Base-by-base conservation (phyloP, 2,113 vertebrate species). In the Hepsetus odoe region DNA sequence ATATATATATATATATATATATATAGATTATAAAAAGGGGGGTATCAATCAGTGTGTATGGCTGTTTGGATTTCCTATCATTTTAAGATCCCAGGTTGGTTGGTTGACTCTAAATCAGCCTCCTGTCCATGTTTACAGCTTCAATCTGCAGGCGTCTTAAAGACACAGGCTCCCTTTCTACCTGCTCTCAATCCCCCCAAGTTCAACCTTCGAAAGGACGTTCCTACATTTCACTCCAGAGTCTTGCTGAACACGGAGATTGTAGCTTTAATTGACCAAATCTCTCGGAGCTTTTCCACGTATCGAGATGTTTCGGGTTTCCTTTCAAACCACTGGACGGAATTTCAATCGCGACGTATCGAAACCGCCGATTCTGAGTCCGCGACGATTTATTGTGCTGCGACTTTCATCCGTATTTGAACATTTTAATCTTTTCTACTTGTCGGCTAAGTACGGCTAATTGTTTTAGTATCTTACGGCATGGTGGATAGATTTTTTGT, bases 401-500 rank as follows among this genome's bases (percentile, higher is more conserved):
- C 96, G 92, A 96, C 97, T 95, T 97, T 98, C 95, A 97, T 96
- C n/a, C 93, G 96, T 98, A 96, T 99, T 98, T 99, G 95, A 96
- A 95, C 98, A 98, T 98, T 97, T 55, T 99, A 97, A 98, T 96
- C 96, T 95, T 98, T 99, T 98, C 94, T 98, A 97, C 96, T 98
- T 95, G 96, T 98, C 94, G 91, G 91, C 97, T 98, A 95, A 97
- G 94, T 98, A 96, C 97, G 92, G 90, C 88, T 91, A 95, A 95
- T 98, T 97, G 97, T 98, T 99, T 99, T 98, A 96, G 96, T 98
- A 96, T 95, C 94, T 97, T 97, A 97, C 96, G 97, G 98, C 98
- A 99, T 99, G 97, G 96, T 96, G 97, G 92, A 96, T 99, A 98
- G 97, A 96, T 95, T 98, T 38, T 76, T 98, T 98, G 97, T 99